Percentiles rank a stretch among this genome's conserved stretches.
phyloP scores from a whole-genome alignment of 2,888 invertebrate genomes.

The Pterobdella sp. region DNA sequence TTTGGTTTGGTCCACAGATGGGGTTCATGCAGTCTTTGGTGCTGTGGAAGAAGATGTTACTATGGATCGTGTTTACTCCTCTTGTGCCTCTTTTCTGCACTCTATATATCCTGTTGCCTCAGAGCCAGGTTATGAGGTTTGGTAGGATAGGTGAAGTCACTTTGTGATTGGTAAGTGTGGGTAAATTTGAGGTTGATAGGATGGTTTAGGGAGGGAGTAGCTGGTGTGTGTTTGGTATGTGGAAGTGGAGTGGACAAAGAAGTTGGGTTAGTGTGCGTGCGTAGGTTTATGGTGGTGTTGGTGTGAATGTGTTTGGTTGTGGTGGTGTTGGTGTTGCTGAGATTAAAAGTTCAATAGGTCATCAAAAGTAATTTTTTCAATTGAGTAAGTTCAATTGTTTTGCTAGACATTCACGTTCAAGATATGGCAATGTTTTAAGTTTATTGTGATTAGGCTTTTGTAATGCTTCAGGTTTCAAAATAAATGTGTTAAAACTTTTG shows the following conservation, averaged over 20 bases:
- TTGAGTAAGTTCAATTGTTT: too few relatives aligned
- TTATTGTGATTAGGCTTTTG: too few relatives aligned
- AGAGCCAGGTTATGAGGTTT: slow-evolving; percentile 47
- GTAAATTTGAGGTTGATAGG: neutral
- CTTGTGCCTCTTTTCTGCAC: slow-evolving; percentile 45
- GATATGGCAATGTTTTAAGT: too few relatives aligned
- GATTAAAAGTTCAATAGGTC: too few relatives aligned
- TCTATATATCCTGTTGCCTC: slow-evolving; percentile 48
- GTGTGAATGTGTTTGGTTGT: neutral
- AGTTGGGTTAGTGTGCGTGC: neutral
- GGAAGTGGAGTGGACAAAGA: neutral
- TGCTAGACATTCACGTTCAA: too few relatives aligned
- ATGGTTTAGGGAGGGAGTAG: neutral
- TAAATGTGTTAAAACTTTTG: too few relatives aligned
- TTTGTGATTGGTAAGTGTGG: neutral
- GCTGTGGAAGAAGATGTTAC: slow-evolving; percentile 50
- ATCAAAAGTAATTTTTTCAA: too few relatives aligned
- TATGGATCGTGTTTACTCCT: slow-evolving; percentile 36
- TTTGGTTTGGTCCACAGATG: slow-evolving; percentile 62
- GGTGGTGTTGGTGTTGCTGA: neutral
- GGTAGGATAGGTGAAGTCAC: too few relatives aligned
- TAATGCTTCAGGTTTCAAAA: too few relatives aligned
- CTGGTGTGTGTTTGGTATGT: neutral
- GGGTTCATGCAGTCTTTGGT: slow-evolving; percentile 56
- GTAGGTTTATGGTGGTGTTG: neutral